Evolutionary conservation across 2,113 vertebrate species (phyloP), one percentile per base, ranked within the genome.

Genomic region (Eleginops maclovinus): DNA sequence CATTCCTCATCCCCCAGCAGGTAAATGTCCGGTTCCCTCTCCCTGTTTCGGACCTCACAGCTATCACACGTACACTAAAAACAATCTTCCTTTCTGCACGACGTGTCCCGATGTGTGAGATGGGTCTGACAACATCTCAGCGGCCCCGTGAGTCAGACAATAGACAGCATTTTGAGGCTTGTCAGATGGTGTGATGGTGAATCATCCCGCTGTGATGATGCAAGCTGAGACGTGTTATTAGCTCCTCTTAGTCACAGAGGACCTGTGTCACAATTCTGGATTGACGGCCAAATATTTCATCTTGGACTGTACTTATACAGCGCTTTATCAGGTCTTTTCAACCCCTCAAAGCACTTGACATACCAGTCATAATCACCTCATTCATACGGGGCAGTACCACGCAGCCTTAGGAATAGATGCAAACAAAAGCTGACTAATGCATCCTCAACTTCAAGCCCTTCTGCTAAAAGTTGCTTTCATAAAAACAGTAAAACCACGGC

Each of bases 101-200:
- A 11, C n/a, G 53, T 10, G 17, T 55, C 50, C 6, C 19, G 0
- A 3, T 4, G 2, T 13, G 43, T 15, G 10, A 41, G 46, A 41
- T 10, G 1, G 1, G 5, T 16, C 11, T 8, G 4, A 6, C 21
- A 44, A n/a, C 12, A 12, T 16, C 0, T 24, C n/a, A 1, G 9
- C 58, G 47, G 36, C 4, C 21, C 7, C 51, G 10, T 49, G 28
- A 46, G 36, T 12, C 47, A 10, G 71, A 51, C 31, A 16, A 16
- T 10, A 44, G 22, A 21, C 31, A 36, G 31, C 21, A 62, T 15
- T 44, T 24, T 10, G 1, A 46, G 15, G 15, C 61, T 17, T 63
- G 41, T 46, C 41, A 63, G 61, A 60, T 21, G 28, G 41, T 16
- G 24, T 6, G 12, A n/a, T 50, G 8, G 13, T 22, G 31, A 53